Evolutionary conservation across 2,797 vertebrate species (phyloP).

Genomic region (Darevskia nairensis): DNA sequence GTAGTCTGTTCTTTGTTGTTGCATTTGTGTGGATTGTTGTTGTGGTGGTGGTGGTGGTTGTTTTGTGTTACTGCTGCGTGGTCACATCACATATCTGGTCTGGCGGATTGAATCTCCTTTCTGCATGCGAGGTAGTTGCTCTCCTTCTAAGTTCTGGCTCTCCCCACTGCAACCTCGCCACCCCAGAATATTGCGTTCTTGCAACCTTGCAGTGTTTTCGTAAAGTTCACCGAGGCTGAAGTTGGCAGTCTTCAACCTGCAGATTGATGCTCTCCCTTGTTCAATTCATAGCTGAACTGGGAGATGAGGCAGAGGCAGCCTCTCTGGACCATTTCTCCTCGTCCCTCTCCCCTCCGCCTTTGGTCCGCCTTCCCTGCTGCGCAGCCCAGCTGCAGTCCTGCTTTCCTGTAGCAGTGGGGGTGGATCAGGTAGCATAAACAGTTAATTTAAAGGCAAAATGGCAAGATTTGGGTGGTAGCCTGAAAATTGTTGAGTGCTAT

Average conservation of each 20-base stretch:
- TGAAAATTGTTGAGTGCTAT: background rate
- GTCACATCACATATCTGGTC: background rate
- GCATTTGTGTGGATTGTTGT: background rate
- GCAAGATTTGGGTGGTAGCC: background rate
- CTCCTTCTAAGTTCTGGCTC: too few relatives aligned
- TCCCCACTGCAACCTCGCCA: background rate
- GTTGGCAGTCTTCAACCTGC: background rate
- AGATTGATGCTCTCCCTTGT: background rate
- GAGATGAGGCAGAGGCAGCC: background rate
- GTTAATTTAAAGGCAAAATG: background rate
- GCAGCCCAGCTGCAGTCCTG: background rate
- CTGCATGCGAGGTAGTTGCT: too few relatives aligned
- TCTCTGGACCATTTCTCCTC: background rate
- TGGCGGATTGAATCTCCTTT: background rate
- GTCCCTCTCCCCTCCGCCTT: background rate
- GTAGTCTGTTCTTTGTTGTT: background rate
- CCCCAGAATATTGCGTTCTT: background rate
- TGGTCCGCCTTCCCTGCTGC: background rate
- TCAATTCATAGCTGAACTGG: background rate
- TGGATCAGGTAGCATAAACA: background rate
- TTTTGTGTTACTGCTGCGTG: background rate
- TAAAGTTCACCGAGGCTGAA: too few relatives aligned
- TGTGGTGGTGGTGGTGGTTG: background rate
- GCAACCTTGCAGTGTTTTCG: background rate
- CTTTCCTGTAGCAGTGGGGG: background rate